A percentile compares a stretch with the other conserved stretches of the same genome.
Conservation (phyloP, 2,113 vertebrate species). For the Castor canadensis region DNA sequence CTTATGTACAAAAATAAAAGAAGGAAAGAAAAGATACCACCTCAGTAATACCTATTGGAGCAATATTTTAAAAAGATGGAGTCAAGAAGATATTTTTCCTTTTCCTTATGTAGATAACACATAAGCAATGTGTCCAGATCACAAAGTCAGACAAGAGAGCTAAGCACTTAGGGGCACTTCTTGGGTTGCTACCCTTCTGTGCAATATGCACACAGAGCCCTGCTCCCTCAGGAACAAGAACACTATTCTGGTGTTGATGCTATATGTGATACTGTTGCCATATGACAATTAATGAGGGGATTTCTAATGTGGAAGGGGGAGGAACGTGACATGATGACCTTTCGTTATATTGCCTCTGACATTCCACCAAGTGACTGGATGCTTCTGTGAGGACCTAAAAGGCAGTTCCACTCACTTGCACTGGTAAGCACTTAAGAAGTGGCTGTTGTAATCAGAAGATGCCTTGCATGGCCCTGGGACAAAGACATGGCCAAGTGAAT, state of each 20-base stretch:
- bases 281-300: too few species aligned
- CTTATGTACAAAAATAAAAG: background rate
- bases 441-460: background rate
- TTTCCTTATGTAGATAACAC: background rate
- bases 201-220: background rate
- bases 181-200: accelerated
- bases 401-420: background rate
- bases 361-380: background rate
- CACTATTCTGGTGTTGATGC: background rate
- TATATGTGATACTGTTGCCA: background rate
- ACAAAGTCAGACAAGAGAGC: background rate
- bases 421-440: background rate
- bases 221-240: background rate
- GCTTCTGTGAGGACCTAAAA: background rate
- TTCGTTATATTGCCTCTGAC: background rate
- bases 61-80: background rate
- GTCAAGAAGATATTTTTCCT: background rate
- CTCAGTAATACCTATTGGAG: background rate
- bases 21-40: background rate
- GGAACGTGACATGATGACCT: background rate
- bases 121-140: background rate
- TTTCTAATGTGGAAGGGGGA: background rate
- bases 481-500: background rate
- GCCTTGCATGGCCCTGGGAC: background rate
- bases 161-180: background rate